Conservation (phyloP, 2,888 invertebrate genomes). For the Pachycephus smyrnensis region DNA sequence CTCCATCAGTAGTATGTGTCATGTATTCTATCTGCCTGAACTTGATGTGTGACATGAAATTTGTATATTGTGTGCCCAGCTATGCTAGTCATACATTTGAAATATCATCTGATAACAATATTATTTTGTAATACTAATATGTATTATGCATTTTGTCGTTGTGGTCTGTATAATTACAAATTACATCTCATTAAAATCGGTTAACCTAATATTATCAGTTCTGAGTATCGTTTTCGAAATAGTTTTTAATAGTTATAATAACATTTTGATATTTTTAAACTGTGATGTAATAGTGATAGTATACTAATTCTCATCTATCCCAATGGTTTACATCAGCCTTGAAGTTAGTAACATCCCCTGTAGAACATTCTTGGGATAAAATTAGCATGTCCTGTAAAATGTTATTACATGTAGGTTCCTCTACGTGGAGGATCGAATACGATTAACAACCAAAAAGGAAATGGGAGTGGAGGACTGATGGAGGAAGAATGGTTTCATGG, state of each 20-base stretch:
- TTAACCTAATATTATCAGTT: background rate
- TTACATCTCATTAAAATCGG: background rate
- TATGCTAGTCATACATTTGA: background rate
- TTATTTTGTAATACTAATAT: background rate
- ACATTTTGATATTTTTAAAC: background rate
- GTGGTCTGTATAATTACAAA: background rate
- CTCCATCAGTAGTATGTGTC: constrained; percentile 58
- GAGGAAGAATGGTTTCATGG: constrained; percentile 99
- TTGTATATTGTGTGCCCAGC: background rate
- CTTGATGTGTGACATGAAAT: background rate
- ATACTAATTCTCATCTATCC: background rate
- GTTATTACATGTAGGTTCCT: constrained; percentile 45
- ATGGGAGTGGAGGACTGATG: constrained; percentile 77
- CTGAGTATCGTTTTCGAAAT: background rate
- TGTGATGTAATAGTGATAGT: background rate
- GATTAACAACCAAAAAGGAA: constrained; percentile 55
- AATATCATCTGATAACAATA: background rate
- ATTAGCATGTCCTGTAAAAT: background rate
- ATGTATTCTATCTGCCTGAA: constrained; percentile 20
- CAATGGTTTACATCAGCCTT: background rate
- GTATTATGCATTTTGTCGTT: background rate
- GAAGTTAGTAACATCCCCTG: background rate
- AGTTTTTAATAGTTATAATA: background rate
- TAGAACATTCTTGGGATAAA: background rate
- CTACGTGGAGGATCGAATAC: constrained; percentile 53